Evolutionary conservation across 1,140 invertebrate species (phyloP).

Genomic region (Drosophila simulans): DNA sequence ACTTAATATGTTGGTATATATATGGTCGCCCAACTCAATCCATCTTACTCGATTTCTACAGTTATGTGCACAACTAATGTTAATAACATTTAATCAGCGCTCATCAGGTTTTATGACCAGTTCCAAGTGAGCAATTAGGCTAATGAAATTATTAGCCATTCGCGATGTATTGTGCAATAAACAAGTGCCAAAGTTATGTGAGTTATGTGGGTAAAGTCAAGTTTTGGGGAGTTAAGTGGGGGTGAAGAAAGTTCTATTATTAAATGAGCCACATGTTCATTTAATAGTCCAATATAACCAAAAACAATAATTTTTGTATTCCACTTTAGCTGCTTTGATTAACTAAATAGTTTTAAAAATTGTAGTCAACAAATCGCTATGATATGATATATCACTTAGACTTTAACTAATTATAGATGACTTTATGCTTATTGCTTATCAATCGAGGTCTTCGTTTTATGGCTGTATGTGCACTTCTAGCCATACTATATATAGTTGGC

Average conservation of each 20-base stretch:
- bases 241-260: background rate
- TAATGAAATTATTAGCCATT: constrained; percentile 58
- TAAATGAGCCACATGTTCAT: background rate
- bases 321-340: too few relatives aligned
- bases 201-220: background rate
- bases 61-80: constrained; percentile 18
- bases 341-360: background rate
- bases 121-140: constrained; percentile 56
- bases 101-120: constrained; percentile 33
- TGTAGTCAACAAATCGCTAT: too few relatives aligned
- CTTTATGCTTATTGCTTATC: constrained; percentile 23
- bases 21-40: constrained; percentile 2
- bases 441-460: constrained; percentile 6
- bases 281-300: too few relatives aligned
- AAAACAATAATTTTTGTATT: too few relatives aligned
- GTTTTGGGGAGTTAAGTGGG: background rate
- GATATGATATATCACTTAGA: too few relatives aligned
- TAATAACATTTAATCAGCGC: constrained; percentile 44
- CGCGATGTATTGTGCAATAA: constrained; percentile 47
- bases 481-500: constrained; percentile 6
- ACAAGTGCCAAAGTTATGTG: constrained; percentile 44
- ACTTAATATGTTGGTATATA: background rate
- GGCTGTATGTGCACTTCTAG: background rate
- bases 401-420: background rate
- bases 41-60: constrained; percentile 5